Percentiles rank a stretch among this genome's conserved stretches.
phyloP scores from a whole-genome alignment of 2,888 invertebrate species.

The Nephrotoma appendiculata region DNA sequence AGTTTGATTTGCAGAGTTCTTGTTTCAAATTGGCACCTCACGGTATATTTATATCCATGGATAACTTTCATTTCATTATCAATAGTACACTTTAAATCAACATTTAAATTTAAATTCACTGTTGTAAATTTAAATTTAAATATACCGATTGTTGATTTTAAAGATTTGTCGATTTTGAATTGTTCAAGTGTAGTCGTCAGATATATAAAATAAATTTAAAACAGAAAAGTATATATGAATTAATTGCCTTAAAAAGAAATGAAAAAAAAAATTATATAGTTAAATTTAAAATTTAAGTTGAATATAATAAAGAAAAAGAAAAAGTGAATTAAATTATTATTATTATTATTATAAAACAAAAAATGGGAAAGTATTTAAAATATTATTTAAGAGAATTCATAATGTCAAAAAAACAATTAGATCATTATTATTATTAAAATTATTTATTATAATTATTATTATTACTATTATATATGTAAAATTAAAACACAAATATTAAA shows the following conservation, averaged over 20 bases:
- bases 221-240: neutral
- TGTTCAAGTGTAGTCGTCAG: neutral
- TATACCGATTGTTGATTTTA: neutral
- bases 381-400: neutral
- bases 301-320: neutral
- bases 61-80: neutral
- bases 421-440: neutral
- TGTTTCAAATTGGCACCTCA: too few relatives aligned
- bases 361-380: neutral
- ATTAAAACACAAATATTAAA: neutral
- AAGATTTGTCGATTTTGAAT: neutral
- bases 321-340: neutral
- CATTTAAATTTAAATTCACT: neutral
- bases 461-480: neutral
- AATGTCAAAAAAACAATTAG: neutral
- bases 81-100: neutral
- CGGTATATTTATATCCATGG: neutral
- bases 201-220: neutral
- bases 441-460: neutral
- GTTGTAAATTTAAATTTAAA: neutral
- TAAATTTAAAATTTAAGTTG: neutral
- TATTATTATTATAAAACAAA: neutral
- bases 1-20: too few relatives aligned
- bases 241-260: neutral
- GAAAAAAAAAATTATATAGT: neutral